These are phyloP conservation scores for Drosophila pallidifrons DNA, from an alignment of 1,140 invertebrate species.

Conservation along the genomic window DNA sequence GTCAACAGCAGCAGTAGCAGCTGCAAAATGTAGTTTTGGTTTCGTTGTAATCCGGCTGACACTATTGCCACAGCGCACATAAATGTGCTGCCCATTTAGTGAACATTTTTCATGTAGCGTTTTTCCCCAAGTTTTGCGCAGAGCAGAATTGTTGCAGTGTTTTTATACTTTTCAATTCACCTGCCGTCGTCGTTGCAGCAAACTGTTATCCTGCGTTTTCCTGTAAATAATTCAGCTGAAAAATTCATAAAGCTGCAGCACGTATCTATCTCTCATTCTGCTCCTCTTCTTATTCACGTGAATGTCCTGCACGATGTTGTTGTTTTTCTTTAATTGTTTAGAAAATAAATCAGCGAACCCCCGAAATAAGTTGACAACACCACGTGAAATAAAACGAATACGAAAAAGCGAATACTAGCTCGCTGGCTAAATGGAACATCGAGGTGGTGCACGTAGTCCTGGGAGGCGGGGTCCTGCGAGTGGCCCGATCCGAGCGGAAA, in stretches of 20 bases:
- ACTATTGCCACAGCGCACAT: constrained; percentile 37
- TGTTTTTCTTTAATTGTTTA: constrained; percentile 80
- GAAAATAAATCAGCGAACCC: constrained; percentile 74
- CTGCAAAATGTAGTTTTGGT: constrained; percentile 25
- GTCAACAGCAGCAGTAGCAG: constrained; percentile 8
- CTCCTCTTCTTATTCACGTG: constrained; percentile 2
- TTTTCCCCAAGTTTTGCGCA: constrained; percentile 35
- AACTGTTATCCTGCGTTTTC: constrained; percentile 64
- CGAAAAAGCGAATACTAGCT: constrained; percentile 21
- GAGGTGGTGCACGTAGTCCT: constrained; percentile 23
- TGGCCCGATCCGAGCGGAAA: constrained; percentile 57
- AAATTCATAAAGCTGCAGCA: constrained; percentile 71
- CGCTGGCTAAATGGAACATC: constrained; percentile 59
- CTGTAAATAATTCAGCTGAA: constrained; percentile 76
- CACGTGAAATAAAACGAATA: constrained; percentile 69
- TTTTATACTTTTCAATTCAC: constrained; percentile 30
- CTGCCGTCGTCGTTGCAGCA: constrained; percentile 42
- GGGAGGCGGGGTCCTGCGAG: background rate
- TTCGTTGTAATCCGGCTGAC: constrained; percentile 30
- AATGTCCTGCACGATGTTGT: constrained; percentile 21
- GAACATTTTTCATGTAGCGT: constrained; percentile 48
- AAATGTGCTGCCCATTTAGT: constrained; percentile 52
- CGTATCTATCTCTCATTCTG: constrained; percentile 15
- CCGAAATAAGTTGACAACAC: constrained; percentile 76
- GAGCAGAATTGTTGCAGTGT: constrained; percentile 19